phyloP scores from a whole-genome alignment of 2,113 vertebrate genomes.

The Phoxinus phoxinus region DNA sequence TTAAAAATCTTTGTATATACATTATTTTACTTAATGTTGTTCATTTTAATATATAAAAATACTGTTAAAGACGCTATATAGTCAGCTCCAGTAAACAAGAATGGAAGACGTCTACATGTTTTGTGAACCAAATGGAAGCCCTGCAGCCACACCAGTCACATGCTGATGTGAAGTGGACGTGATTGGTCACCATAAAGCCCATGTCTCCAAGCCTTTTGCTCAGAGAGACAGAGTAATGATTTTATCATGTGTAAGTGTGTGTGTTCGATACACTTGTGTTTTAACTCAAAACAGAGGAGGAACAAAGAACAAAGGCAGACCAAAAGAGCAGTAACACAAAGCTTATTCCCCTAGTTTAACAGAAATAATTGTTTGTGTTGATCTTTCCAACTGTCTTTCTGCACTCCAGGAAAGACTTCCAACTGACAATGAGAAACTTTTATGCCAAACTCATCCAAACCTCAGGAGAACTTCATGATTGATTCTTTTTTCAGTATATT shows the following conservation, averaged over 20 bases:
- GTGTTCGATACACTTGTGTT: conserved; percentile 62
- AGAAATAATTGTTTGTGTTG: background rate
- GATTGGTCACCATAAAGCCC: conserved; percentile 39
- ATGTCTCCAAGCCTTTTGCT: conserved; percentile 43
- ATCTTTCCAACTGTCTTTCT: background rate
- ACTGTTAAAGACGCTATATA: background rate
- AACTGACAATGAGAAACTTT: conserved; percentile 1
- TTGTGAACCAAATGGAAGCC: conserved; percentile 18
- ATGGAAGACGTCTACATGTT: background rate
- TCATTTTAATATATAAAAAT: background rate
- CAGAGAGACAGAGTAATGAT: conserved; percentile 58
- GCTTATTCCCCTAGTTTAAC: background rate
- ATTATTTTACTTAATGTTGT: background rate
- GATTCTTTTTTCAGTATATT: background rate
- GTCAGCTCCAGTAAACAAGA: background rate
- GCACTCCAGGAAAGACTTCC: background rate
- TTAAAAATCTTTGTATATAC: background rate
- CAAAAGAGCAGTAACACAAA: background rate
- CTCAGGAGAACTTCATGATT: background rate
- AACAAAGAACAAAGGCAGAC: conserved; percentile 10
- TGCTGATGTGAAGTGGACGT: conserved; percentile 14
- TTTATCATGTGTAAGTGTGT: conserved; percentile 62
- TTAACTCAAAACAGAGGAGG: conserved; percentile 71
- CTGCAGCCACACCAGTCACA: conserved; percentile 41
- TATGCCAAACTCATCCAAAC: background rate